These are phyloP conservation scores for Eupleurogrammus muticus DNA, from an alignment of 2,797 vertebrate genomes.

Conservation along the genomic window DNA sequence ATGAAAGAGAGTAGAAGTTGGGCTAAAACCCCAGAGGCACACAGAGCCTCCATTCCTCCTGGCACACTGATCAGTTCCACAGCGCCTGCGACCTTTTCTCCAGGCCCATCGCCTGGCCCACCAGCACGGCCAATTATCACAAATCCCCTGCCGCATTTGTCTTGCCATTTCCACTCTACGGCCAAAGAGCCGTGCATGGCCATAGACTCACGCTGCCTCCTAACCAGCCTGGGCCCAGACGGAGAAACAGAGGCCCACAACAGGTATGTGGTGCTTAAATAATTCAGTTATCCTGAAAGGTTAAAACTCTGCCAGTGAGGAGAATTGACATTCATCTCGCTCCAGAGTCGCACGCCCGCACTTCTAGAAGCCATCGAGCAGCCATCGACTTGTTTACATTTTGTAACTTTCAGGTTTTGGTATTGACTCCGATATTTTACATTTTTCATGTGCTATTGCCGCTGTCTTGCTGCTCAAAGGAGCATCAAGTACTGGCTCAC, in stretches of 20 bases:
- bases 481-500: conserved; percentile 1
- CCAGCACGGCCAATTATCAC: conserved; percentile 82
- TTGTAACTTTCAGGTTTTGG: conserved; percentile 62
- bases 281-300: conserved; percentile 87
- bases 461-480: conserved; percentile 36
- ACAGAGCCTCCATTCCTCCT: conserved; percentile 59
- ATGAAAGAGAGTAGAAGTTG: conserved; percentile 62
- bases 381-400: conserved; percentile 68
- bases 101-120: conserved; percentile 75
- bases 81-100: conserved; percentile 79
- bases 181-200: conserved; percentile 68
- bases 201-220: conserved; percentile 63
- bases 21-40: conserved; percentile 66
- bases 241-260: conserved; percentile 74
- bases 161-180: conserved; percentile 82
- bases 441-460: conserved; percentile 54
- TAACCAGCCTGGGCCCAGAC: conserved; percentile 59
- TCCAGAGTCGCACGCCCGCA: conserved; percentile 65
- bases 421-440: conserved; percentile 71
- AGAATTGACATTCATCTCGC: conserved; percentile 84
- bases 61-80: conserved; percentile 75
- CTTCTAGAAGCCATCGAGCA: conserved; percentile 48
- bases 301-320: conserved; percentile 79
- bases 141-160: conserved; percentile 80
- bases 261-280: conserved; percentile 84